A percentile compares a stretch with the other conserved stretches of the same genome.
phyloP scores from a whole-genome alignment of 2,797 vertebrate species.

The Aotus griseimembra region DNA sequence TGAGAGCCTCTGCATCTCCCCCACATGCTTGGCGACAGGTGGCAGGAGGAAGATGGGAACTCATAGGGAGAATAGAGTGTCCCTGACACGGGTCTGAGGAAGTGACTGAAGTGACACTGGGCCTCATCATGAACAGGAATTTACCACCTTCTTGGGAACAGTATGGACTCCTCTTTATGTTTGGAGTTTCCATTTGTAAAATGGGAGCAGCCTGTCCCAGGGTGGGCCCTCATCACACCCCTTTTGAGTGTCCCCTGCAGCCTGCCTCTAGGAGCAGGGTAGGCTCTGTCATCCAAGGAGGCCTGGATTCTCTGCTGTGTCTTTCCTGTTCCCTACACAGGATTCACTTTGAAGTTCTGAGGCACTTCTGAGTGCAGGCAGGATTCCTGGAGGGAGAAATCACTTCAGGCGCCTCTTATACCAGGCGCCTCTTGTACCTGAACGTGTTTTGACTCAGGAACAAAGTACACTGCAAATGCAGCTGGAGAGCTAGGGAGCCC shows the following conservation, averaged over 20 bases:
- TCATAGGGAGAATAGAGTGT: too few relatives aligned
- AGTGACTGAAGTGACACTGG: background rate
- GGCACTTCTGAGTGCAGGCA: background rate
- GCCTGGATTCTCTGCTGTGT: background rate
- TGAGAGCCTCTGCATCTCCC: background rate
- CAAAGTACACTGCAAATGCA: background rate
- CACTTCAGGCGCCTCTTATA: background rate
- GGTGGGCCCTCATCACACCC: rapidly evolving
- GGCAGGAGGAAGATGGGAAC: too few relatives aligned
- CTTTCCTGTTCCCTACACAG: background rate
- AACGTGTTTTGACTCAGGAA: background rate
- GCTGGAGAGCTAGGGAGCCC: background rate
- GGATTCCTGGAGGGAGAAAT: background rate
- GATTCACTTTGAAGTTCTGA: background rate
- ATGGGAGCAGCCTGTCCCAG: background rate
- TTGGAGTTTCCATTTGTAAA: background rate
- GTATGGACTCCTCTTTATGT: background rate
- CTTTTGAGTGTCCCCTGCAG: too few relatives aligned
- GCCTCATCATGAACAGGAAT: background rate
- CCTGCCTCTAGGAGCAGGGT: too few relatives aligned
- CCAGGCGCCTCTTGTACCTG: background rate
- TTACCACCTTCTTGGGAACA: background rate
- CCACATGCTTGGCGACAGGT: background rate
- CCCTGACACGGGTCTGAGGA: background rate
- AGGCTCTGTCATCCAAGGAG: background rate